Evolutionary conservation across 2,797 vertebrate genomes (phyloP), one percentile per base, ranked within the genome.

Genomic region (Acrocephalus scirpaceus): DNA sequence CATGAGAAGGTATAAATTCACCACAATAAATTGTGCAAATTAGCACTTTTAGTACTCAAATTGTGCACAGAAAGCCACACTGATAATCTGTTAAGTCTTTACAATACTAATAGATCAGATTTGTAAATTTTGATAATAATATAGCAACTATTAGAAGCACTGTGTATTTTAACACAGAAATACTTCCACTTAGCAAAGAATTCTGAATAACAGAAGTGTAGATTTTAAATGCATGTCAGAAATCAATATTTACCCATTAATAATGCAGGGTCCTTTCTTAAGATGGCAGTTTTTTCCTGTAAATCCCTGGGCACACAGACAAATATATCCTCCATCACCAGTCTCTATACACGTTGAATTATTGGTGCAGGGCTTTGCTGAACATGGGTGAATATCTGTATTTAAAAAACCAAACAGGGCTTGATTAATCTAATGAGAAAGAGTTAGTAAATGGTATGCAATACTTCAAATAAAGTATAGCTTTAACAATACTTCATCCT

Each of bases 281-380:
- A 97, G 81, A 60, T 98, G 97, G 89, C 99, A 99, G 94, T 98
- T 97, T 81, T 97, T 98, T 19, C 99, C 99, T 3, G 96, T 93
- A 96, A 98, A 99, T 42, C 98, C 99, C 1, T 96, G 96, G 50
- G 96, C 95, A 85, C 99, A 99, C 58, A 99, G 91, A 78, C 99
- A 99, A 70, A 98, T 97, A 58, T 98, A 99, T 78, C 97, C 97
- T 44, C 99, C 98, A 22, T 98, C 96, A 12, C 98, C 98, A 0
- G 98, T 98, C 96, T 99, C 98, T 82, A 99, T 97, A 91, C 99
- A 99, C 2, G 98, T 99, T 67, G 99, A 98, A 27, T 99, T 99
- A 84, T 98, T 98, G 54, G 96, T 97, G 51, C 99, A 99, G 40
- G 99, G 99, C 62, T 97, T 95, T 20, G 98, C 98, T 64, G 98